Evolutionary conservation across 2,113 vertebrate species (phyloP), one percentile per base, ranked within the genome.

Genomic region (Sprattus sprattus): DNA sequence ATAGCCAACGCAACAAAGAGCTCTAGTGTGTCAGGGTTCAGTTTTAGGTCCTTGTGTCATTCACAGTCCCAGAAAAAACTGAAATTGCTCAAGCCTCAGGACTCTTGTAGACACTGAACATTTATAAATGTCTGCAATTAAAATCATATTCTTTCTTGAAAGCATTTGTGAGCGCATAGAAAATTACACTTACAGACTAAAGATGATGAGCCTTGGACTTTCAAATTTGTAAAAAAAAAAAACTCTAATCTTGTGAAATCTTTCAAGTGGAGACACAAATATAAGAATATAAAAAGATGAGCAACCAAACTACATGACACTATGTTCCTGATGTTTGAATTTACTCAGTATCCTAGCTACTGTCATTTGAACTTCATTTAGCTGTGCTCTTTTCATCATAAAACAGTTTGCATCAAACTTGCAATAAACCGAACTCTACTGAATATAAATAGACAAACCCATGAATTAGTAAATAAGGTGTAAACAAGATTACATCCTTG

Each of bases 1-100:
- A 84, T 47, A 2, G 25, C 25, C 44, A 22, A 81, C 44, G 11
- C 84, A 22, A 32, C 71, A 39, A 32, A 54, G 67, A 10, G 84
- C 15, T 47, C 15, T 78, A 47, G 54, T 85, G 64, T 81, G 54
- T 16, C n/a, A 28, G 83, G 46, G 78, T 71, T 87, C 64, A 88
- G 54, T 28, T 9, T 28, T 49, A 84, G 82, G 85, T 86, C 50
- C 45, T 80, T 13, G 25, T 80, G 46, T 54, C 81, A 80, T 28
- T 46, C 25, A 16, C 15, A 2, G 28, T 39, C 32, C 39, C 28
- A 39, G 28, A 78, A 78, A 32, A 78, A 78, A 10, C 44, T 44
- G 28, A 32, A 16, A 78, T 39, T 32, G 32, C 71, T 78, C 9
- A 4, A 78, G 71, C 13, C 13, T 10, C 10, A 13, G 4, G 71